These are phyloP conservation scores for Mesitornis unicolor DNA, from an alignment of 2,113 vertebrate genomes.

Conservation along the genomic window DNA sequence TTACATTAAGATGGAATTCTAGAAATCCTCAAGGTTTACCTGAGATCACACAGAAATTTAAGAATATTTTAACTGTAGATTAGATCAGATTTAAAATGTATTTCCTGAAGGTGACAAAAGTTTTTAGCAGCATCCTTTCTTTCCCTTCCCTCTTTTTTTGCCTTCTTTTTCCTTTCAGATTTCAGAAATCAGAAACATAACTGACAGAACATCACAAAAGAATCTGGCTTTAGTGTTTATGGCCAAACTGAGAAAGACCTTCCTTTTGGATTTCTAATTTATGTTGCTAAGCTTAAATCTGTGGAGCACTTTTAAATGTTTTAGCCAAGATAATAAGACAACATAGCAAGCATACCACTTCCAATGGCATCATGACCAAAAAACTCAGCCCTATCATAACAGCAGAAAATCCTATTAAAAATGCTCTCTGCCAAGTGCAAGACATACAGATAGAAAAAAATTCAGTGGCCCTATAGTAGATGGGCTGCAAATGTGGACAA, in stretches of 20 bases:
- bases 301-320: background rate
- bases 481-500: background rate
- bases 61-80: background rate
- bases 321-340: background rate
- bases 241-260: background rate
- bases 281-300: background rate
- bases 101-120: background rate
- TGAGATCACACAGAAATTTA: background rate
- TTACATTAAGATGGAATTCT: background rate
- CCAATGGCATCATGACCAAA: background rate
- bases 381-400: background rate
- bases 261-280: background rate
- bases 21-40: background rate
- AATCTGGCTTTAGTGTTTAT: background rate
- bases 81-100: background rate
- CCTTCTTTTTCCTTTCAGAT: background rate
- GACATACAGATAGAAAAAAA: background rate
- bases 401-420: background rate
- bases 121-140: background rate
- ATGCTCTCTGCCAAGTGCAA: background rate
- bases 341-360: background rate
- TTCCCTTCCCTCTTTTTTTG: background rate
- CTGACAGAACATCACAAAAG: background rate
- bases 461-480: background rate
- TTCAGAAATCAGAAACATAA: background rate